Conservation (phyloP, 1,140 invertebrate species). For the Drosophila sucinea region DNA sequence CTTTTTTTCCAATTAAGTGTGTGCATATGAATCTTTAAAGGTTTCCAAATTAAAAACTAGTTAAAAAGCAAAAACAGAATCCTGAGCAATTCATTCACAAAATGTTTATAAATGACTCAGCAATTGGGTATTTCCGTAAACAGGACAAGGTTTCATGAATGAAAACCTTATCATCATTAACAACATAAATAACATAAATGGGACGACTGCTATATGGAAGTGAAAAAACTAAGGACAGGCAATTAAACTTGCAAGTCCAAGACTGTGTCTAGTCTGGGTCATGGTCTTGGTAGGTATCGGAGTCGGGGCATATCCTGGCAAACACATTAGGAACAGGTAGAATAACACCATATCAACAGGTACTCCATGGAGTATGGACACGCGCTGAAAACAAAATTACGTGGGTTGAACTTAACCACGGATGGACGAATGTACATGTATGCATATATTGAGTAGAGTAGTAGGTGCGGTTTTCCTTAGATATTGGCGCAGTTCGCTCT, state of each 20-base stretch:
- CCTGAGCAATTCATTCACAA: conserved; percentile 54
- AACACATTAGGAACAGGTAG: conserved; percentile 71
- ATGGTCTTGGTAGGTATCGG: conserved; percentile 1
- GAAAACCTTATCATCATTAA: conserved; percentile 64
- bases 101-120: conserved; percentile 32
- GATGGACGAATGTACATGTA: not conserved
- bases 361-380: conserved; percentile 58
- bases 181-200: conserved; percentile 43
- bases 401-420: conserved; percentile 1
- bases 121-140: conserved; percentile 49
- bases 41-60: no score
- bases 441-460: conserved; percentile 40
- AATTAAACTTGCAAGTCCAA: conserved; percentile 64
- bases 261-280: conserved; percentile 21
- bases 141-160: conserved; percentile 60
- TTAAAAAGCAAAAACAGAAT: conserved; percentile 10
- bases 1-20: no score
- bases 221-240: conserved; percentile 59
- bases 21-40: no score
- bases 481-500: conserved; percentile 44
- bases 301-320: conserved; percentile 70
- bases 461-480: conserved; percentile 59
- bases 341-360: conserved; percentile 46
- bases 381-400: conserved; percentile 57
- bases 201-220: conserved; percentile 29